A percentile compares a stretch with the other conserved stretches of the same genome.
Evolutionary conservation across 2,113 vertebrate species (phyloP).

Genomic region (Passer montanus): DNA sequence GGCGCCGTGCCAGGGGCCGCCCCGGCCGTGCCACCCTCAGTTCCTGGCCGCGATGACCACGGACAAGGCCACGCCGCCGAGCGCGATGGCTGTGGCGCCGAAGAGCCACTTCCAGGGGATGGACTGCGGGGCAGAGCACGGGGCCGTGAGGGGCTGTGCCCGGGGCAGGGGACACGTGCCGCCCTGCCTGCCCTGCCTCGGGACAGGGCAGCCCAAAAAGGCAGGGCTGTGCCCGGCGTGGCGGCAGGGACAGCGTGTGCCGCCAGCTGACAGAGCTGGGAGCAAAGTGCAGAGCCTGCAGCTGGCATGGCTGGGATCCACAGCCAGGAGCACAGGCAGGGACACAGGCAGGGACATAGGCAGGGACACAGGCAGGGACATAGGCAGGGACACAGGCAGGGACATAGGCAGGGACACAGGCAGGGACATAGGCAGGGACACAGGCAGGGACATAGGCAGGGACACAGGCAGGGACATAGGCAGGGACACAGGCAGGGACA

Average conservation of each 20-base stretch:
- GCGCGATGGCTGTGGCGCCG: conserved; percentile 90
- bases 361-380: too few species aligned
- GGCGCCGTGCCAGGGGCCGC: neutral
- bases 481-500: too few species aligned
- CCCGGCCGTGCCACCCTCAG: conserved; percentile 45
- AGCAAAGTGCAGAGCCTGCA: neutral
- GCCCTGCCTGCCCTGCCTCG: neutral
- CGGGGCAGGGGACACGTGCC: neutral
- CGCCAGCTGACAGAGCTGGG: neutral
- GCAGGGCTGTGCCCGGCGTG: neutral
- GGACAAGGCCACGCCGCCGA: conserved; percentile 93
- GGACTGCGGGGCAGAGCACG: conserved; percentile 48
- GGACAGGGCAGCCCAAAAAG: neutral
- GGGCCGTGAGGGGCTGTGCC: neutral
- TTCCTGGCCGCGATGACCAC: conserved; percentile 96
- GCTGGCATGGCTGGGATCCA: neutral
- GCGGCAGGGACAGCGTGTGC: neutral
- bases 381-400: too few species aligned
- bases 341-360: neutral
- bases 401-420: too few species aligned
- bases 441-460: too few species aligned
- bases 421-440: too few species aligned
- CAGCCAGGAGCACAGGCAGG: neutral
- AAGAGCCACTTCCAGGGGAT: conserved; percentile 97
- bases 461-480: too few species aligned